phyloP scores from a whole-genome alignment of 2,888 invertebrate genomes.

The Dasysyrphus tricinctus region DNA sequence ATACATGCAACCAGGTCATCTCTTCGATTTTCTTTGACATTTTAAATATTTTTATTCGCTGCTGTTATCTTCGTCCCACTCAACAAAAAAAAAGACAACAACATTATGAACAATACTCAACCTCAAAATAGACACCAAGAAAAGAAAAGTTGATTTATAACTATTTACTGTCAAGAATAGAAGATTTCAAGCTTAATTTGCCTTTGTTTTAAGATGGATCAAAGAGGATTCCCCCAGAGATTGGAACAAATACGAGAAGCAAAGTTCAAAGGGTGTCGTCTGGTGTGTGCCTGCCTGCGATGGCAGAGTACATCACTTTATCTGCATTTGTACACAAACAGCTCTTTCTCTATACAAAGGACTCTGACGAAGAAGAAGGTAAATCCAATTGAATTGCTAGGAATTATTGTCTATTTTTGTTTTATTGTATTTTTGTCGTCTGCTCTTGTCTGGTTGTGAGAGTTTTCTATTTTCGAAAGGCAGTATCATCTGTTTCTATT shows the following conservation, averaged over 20 bases:
- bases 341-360: not conserved
- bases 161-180: slow-evolving; percentile 53
- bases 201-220: slow-evolving; percentile 50
- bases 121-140: slow-evolving; percentile 14
- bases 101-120: slow-evolving; percentile 4
- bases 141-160: slow-evolving; percentile 58
- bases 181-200: slow-evolving; percentile 60
- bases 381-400: slow-evolving; percentile 4
- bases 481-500: slow-evolving; percentile 26
- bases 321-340: slow-evolving; percentile 23
- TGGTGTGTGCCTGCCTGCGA: no score
- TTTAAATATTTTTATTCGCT: not conserved
- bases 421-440: not conserved
- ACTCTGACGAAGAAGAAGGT: not conserved
- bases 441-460: not conserved
- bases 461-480: slow-evolving; percentile 2
- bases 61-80: not conserved
- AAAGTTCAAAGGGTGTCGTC: slow-evolving; percentile 45
- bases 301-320: slow-evolving; percentile 20
- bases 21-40: not conserved
- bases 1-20: not conserved
- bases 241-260: slow-evolving; percentile 26
- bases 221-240: slow-evolving; percentile 39
- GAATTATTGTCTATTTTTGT: slow-evolving; percentile 10
- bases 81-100: not conserved